Conservation (phyloP, 1,140 invertebrate species). For the Lepidurus apus region DNA sequence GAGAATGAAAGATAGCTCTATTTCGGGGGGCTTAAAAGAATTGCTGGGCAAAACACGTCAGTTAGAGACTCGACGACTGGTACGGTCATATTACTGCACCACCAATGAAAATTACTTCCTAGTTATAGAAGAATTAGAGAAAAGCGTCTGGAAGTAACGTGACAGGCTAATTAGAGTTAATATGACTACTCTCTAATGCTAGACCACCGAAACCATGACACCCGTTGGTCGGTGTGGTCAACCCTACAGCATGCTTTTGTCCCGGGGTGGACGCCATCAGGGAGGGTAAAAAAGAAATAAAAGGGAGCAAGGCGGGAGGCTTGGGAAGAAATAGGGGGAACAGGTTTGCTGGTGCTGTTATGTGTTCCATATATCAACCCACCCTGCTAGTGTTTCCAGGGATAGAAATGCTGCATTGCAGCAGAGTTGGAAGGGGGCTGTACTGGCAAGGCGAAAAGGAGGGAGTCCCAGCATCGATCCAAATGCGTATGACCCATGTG, state of each 20-base stretch:
- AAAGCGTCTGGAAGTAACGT: too few species aligned
- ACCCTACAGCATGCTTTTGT: too few species aligned
- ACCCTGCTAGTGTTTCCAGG: background rate
- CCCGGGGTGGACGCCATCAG: too few species aligned
- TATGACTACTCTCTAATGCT: too few species aligned
- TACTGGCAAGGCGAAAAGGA: background rate
- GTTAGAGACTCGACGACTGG: background rate
- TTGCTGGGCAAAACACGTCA: background rate
- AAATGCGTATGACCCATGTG: slow-evolving; percentile 12
- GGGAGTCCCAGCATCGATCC: slow-evolving; percentile 13
- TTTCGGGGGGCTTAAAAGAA: background rate
- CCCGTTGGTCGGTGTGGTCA: too few species aligned
- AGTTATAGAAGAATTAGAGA: too few species aligned
- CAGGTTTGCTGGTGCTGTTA: background rate
- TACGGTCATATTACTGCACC: background rate
- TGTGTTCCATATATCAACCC: slow-evolving; percentile 10
- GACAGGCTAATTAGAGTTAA: too few species aligned
- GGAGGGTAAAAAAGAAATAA: background rate
- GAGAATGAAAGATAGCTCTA: background rate
- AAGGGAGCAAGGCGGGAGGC: slow-evolving; percentile 40
- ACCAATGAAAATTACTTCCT: too few species aligned
- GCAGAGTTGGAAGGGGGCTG: slow-evolving; percentile 2
- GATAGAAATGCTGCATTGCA: slow-evolving; percentile 18
- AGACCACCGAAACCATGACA: too few species aligned
- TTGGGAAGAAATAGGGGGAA: slow-evolving; percentile 27